Base-by-base conservation (phyloP, 2,888 invertebrate genomes). In the Nomada fucata region DNA sequence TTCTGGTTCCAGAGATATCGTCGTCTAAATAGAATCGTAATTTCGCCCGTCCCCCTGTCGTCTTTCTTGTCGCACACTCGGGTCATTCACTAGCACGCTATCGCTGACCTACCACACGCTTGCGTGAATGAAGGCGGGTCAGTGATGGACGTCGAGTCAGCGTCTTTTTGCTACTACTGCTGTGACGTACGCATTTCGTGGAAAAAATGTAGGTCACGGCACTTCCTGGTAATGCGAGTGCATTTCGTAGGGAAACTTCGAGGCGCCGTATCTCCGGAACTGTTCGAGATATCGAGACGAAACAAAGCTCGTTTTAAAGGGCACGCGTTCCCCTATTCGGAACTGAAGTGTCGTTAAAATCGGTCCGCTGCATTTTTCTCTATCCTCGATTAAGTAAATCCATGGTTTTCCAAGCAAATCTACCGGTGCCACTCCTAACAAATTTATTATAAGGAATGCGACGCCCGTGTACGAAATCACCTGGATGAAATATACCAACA, bases 241-340 rank as follows among this genome's bases (percentile, higher is more conserved):
- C n/a, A 3, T 69, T 67, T 15, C 13, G 5, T 44, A 18, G 44
- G 36, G 23, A 47, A n/a, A 13, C 15, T 69, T 59, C 15, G 9
- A 11, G 26, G 23, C 23, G 5, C n/a, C 26, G 15, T 29, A 59
- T 59, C 69, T 59, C 44, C 13, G 10, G 2, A 47, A 57, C 44
- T 13, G n/a, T 26, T 57, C 26, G 26, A 59, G 57, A 69, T 59
- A 57, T 59, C 44, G n/a, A 7, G 26, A 26, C 7, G 44, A n/a
- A 69, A 69, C 69, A 47, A 69, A 26, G 13, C 44, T 23, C 26
- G 11, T 36, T 69, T 18, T 57, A 69, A 69, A 55, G 44, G 18
- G 18, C 44, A 44, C 44, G 11, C 18, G 11, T 23, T 26, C 23
- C 42, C 9, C 69, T 44, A 69, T 69, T 23, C 2, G 15, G 18